These are phyloP conservation scores for Metacarcinus magister DNA, from an alignment of 2,888 invertebrate species.

Conservation along the genomic window DNA sequence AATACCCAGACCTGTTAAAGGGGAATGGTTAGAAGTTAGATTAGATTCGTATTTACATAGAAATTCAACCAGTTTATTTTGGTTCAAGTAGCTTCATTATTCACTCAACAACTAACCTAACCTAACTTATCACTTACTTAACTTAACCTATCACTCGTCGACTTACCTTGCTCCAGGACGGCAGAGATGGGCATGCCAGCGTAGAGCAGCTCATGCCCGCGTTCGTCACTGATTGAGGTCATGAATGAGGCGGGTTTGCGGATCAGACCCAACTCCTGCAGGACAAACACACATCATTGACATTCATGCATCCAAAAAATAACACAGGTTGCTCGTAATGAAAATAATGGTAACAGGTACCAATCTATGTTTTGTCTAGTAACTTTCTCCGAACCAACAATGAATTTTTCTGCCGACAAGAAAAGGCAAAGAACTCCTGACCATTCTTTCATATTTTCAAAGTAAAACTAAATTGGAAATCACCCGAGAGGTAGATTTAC, in stretches of 20 bases:
- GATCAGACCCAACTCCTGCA: slow-evolving; percentile 96
- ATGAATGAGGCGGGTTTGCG: slow-evolving; percentile 99
- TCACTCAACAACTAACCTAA: too few relatives aligned
- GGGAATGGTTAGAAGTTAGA: not conserved
- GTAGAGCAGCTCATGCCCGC: slow-evolving; percentile 98
- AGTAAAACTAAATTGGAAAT: not conserved
- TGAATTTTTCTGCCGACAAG: too few relatives aligned
- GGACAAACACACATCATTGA: slow-evolving; percentile 62
- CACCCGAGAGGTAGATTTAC: slow-evolving; percentile 79
- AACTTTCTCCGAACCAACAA: too few relatives aligned
- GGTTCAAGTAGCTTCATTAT: too few relatives aligned
- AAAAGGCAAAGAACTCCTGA: not conserved
- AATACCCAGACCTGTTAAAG: slow-evolving; percentile 91
- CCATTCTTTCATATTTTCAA: not conserved
- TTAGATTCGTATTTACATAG: not conserved
- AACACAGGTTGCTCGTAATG: not conserved
- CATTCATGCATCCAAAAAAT: not conserved
- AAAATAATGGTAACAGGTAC: too few relatives aligned
- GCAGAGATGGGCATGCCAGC: slow-evolving; percentile 94
- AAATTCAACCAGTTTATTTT: not conserved
- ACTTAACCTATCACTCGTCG: not conserved
- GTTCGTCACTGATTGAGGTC: slow-evolving; percentile 99
- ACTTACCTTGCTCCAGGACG: slow-evolving; percentile 84
- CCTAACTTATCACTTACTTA: too few relatives aligned
- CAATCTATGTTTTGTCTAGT: too few relatives aligned